Evolutionary conservation across 2,888 invertebrate genomes (phyloP).

Genomic region (Charanyca ferruginea): DNA sequence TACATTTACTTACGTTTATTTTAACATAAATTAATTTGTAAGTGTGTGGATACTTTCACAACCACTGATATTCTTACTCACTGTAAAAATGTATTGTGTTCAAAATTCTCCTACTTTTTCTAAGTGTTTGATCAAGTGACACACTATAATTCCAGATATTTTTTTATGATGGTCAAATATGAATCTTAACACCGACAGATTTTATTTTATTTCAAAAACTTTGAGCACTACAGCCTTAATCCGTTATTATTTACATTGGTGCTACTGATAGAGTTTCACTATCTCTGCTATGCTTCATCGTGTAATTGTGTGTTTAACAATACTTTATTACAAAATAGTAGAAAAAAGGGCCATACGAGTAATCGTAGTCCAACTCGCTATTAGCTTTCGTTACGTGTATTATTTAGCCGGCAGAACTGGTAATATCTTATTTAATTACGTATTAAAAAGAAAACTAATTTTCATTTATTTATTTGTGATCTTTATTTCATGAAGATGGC

Average conservation of each 20-base stretch:
- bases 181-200: too few relatives aligned
- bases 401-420: conserved; percentile 12
- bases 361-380: conserved; percentile 1
- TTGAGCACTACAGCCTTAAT: too few relatives aligned
- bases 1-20: conserved; percentile 37
- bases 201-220: too few relatives aligned
- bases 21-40: too few relatives aligned
- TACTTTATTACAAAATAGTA: neutral
- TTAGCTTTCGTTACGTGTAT: conserved; percentile 17
- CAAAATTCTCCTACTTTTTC: too few relatives aligned
- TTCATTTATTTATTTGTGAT: conserved; percentile 28
- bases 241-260: neutral
- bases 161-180: too few relatives aligned
- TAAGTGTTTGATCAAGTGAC: too few relatives aligned
- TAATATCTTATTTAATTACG: conserved; percentile 26
- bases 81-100: neutral
- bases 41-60: conserved; percentile 17
- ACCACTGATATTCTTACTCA: conserved; percentile 13
- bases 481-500: conserved; percentile 26
- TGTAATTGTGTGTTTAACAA: neutral
- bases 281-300: neutral
- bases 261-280: neutral
- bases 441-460: conserved; percentile 31
- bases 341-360: neutral
- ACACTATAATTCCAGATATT: too few relatives aligned